Evolutionary conservation across 1,140 invertebrate species (phyloP), one percentile per base, ranked within the genome.

Genomic region (Galleria mellonella): DNA sequence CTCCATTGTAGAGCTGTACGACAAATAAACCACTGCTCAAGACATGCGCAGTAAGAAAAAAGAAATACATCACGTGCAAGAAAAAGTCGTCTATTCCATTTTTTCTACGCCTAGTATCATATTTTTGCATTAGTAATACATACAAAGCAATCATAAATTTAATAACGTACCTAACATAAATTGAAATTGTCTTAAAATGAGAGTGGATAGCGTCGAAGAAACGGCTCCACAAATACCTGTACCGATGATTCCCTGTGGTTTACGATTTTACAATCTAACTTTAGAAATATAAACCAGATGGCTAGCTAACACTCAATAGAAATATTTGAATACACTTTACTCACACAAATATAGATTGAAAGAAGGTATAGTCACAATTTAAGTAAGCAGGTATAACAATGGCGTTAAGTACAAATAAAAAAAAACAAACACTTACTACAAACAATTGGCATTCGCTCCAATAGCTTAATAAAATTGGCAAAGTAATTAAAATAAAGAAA

Each of bases 251-350:
- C 66, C 62, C 60, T 66, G 62, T 65, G 69, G 73, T 84, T 84
- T 81, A 84, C 77, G 74, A 76, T 81, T 81, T 76, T 72, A 82
- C 72, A 81, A 72, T 78, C 81, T 84, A 84, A 84, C 73, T 84
- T 84, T 84, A 84, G 81, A 81, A 79, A 73, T 69, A 78, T 72
- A 79, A 78, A 78, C 81, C 81, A 84, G 81, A 84, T 84, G 81
- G 76, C 81, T 71, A 55, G 67, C 72, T 68, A 72, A 59, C 68
- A 70, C 67, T 76, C 71, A 64, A 67, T 72, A 71, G 56, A 72
- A 74, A 70, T 73, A 75, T 76, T 73, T 57, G 41, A 63, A 73
- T 54, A 66, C 45, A 58, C 47, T 51, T 55, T 55, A 60, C 51
- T 33, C 32, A 35, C 38, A 52, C 38, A 47, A 23, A 47, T 37